A percentile compares a stretch with the other conserved stretches of the same genome.
phyloP scores from a whole-genome alignment of 2,113 vertebrate species.

The Sardina pilchardus region DNA sequence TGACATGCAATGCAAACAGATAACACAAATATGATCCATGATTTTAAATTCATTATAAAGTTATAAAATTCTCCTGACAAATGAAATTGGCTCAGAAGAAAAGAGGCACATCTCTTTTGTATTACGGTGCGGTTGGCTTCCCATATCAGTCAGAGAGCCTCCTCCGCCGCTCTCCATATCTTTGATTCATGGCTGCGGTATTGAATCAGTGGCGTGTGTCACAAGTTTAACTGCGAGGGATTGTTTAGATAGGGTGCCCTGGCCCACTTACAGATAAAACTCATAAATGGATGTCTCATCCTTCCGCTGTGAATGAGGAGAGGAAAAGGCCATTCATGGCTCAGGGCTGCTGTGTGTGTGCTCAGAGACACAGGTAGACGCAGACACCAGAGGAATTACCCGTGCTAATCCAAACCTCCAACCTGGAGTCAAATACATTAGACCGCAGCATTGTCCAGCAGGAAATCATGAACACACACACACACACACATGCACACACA shows the following conservation, averaged over 20 bases:
- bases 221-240: slow-evolving; percentile 33
- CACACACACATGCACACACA: slow-evolving; percentile 17
- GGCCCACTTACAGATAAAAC: slow-evolving; percentile 41
- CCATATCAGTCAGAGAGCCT: background rate
- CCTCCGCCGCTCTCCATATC: background rate
- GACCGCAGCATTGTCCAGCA: slow-evolving; percentile 19
- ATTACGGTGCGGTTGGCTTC: background rate
- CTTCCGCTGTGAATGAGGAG: background rate
- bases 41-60: background rate
- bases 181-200: slow-evolving; percentile 16
- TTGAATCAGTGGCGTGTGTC: slow-evolving; percentile 26
- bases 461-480: background rate
- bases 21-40: background rate
- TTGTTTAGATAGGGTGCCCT: slow-evolving; percentile 48
- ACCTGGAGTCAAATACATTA: slow-evolving; percentile 48
- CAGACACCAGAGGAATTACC: slow-evolving; percentile 38
- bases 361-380: slow-evolving; percentile 35
- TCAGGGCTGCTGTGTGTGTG: slow-evolving; percentile 21
- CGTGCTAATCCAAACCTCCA: slow-evolving; percentile 38
- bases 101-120: background rate
- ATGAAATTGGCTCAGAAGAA: background rate
- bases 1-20: background rate
- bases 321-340: background rate
- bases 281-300: slow-evolving; percentile 46
- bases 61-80: background rate